Conservation (phyloP, 2,797 vertebrate species). For the Gadopsis marmoratus region DNA sequence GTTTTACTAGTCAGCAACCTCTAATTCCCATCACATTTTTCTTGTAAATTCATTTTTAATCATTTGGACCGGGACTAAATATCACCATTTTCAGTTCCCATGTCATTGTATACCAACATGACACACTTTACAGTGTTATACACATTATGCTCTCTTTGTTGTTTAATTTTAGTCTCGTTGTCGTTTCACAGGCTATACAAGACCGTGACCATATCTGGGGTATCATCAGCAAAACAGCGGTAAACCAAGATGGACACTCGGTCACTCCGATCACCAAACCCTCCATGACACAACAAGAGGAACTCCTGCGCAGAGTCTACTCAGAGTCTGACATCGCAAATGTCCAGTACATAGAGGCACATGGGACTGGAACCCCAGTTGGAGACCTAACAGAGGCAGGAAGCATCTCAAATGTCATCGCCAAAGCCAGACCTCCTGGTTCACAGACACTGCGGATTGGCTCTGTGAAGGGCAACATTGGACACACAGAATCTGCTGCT, state of each 20-base stretch:
- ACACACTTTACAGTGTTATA: background rate
- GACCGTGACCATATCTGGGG: slow-evolving; percentile 90
- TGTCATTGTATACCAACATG: background rate
- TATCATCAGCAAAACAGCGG: slow-evolving; percentile 85
- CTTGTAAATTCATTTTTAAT: background rate
- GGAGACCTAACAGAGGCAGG: slow-evolving; percentile 87
- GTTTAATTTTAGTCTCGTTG: background rate
- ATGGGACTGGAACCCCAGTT: slow-evolving; percentile 87
- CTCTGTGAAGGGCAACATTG: slow-evolving; percentile 90
- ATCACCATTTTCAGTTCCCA: background rate
- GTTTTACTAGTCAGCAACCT: background rate
- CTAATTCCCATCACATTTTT: background rate
- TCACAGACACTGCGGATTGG: slow-evolving; percentile 80
- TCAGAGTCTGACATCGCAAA: slow-evolving; percentile 73
- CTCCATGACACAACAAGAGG: slow-evolving; percentile 85
- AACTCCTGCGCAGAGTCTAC: slow-evolving; percentile 86
- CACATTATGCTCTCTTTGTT: background rate
- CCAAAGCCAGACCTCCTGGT: slow-evolving; percentile 74
- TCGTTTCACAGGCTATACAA: slow-evolving; percentile 82
- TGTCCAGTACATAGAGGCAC: slow-evolving; percentile 88
- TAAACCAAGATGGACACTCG: slow-evolving; percentile 87
- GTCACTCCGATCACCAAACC: slow-evolving; percentile 85
- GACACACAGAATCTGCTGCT: slow-evolving; percentile 90
- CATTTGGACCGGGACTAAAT: background rate
- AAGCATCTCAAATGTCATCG: slow-evolving; percentile 83